These are phyloP conservation scores for Tapera naevia DNA, from an alignment of 2,797 vertebrate species.

Conservation along the genomic window DNA sequence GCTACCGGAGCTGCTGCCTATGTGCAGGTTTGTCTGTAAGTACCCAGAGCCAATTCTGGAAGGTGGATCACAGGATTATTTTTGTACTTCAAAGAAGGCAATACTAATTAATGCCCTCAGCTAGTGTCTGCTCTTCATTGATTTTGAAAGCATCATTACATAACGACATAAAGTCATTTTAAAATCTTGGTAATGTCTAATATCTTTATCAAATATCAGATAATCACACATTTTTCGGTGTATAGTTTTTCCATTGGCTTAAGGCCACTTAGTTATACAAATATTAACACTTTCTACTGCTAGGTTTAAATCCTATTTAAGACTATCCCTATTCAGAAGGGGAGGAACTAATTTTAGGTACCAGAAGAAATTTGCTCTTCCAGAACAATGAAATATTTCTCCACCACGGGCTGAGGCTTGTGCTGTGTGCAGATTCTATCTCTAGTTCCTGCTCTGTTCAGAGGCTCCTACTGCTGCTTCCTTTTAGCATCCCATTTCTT, in stretches of 20 bases:
- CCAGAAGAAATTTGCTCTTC: conserved; percentile 33
- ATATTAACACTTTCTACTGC: conserved; percentile 24
- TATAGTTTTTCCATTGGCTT: conserved; percentile 22
- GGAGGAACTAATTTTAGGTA: neutral
- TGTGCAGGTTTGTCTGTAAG: neutral
- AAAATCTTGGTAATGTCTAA: conserved; percentile 25
- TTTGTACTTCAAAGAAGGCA: neutral
- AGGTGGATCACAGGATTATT: neutral
- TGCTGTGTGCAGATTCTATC: neutral
- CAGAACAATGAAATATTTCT: conserved; percentile 20
- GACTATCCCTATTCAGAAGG: conserved; percentile 19
- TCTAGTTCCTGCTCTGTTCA: neutral
- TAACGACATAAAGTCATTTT: neutral
- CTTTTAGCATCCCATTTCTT: neutral
- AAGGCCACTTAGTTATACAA: conserved; percentile 40
- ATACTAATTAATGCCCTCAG: conserved; percentile 31
- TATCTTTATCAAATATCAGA: conserved; percentile 46
- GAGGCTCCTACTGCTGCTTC: neutral
- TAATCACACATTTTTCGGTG: neutral
- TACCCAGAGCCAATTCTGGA: neutral
- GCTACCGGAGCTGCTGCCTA: neutral
- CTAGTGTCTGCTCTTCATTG: conserved; percentile 1
- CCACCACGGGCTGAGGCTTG: neutral
- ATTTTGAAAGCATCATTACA: conserved; percentile 36
- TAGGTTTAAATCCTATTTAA: conserved; percentile 33